Evolutionary conservation across 1,140 invertebrate genomes (phyloP), one percentile per base, ranked within the genome.

Genomic region (Aphis gossypii): DNA sequence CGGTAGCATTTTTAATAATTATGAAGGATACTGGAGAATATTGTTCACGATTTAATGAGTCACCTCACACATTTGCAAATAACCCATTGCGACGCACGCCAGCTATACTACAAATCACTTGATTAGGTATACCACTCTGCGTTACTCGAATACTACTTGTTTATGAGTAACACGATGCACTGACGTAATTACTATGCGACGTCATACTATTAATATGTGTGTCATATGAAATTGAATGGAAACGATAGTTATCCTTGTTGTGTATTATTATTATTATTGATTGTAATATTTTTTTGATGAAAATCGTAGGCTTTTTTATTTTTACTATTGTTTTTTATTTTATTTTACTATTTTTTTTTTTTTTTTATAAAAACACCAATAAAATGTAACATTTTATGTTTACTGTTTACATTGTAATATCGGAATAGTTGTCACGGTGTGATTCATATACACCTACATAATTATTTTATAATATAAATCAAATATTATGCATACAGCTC

Each of bases 151-250:
- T 89, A 89, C 18, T 82, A 54, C 46, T 84, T 92, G 91, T 84
- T 92, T 82, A 86, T 86, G 82, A 93, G 92, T 86, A 93, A 93
- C 92, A 21, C 76, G 60, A 41, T 41, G 11, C 82, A 41, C n/a
- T 93, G 92, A 93, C 92, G 92, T 93, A 93, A 93, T 93, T 76
- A 82, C n/a, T 38, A 35, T n/a, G 76, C 92, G 82, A 93, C 92
- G 92, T 93, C 92, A 93, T 86, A 93, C 46, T 41, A 56, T 93
- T 41, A 93, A 93, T 92, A 92, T 93, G 92, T 93, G 92, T 93
- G 92, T 86, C 92, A 93, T 86, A 41, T 54, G 20, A 25, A 89
- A 23, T 89, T 89, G 88, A 56, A 89, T 89, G 51, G 51, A 56
- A 54, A 56, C 35, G 48, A 20, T 56, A 41, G 35, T 89, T 89